phyloP scores from a whole-genome alignment of 2,888 invertebrate species.

The Anaspis maculata region DNA sequence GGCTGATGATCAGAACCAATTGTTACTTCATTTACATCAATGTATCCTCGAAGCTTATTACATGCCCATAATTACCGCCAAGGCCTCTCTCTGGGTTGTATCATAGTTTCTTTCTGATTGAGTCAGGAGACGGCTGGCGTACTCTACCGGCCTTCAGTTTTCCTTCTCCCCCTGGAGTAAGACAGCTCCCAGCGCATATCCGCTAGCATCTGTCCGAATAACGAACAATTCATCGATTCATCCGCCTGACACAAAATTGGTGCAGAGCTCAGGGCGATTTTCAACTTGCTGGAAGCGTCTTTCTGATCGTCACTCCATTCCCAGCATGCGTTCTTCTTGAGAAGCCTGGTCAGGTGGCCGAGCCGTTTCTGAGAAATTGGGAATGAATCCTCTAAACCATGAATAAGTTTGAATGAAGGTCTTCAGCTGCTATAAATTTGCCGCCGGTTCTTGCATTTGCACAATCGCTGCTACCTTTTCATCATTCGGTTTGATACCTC shows the following conservation, averaged over 20 bases:
- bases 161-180: slow-evolving; percentile 18
- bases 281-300: not conserved
- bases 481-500: not conserved
- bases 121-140: slow-evolving; percentile 22
- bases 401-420: slow-evolving; percentile 7
- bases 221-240: not conserved
- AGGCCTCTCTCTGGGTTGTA: slow-evolving; percentile 23
- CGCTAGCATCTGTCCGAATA: slow-evolving; percentile 21
- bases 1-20: slow-evolving; percentile 42
- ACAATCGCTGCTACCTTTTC: not conserved
- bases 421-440: not conserved
- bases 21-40: slow-evolving; percentile 31
- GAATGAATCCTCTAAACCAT: slow-evolving; percentile 7
- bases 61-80: slow-evolving; percentile 30
- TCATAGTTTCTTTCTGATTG: slow-evolving; percentile 21
- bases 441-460: not conserved
- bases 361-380: slow-evolving; percentile 3
- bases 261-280: not conserved
- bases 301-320: not conserved
- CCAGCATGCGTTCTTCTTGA: not conserved
- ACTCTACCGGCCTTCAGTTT: slow-evolving; percentile 21
- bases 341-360: not conserved
- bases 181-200: slow-evolving; percentile 19
- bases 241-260: slow-evolving; percentile 1
- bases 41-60: slow-evolving; percentile 35